phyloP scores from a whole-genome alignment of 2,113 vertebrate species.

The Salvelinus fontinalis region DNA sequence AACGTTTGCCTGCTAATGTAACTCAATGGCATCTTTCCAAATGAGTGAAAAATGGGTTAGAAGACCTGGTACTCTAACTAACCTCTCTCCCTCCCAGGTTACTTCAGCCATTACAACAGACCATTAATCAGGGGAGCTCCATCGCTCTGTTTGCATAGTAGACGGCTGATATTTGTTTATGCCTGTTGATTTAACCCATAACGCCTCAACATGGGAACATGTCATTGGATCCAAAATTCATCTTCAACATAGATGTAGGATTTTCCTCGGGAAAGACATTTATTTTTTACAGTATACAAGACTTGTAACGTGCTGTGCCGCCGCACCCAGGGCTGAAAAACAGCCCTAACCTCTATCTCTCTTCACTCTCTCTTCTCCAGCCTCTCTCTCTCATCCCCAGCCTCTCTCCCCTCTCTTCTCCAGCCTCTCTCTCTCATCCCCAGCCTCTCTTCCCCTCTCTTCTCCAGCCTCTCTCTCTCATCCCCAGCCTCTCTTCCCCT shows the following conservation, averaged over 20 bases:
- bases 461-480: no score
- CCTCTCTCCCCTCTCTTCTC: no score
- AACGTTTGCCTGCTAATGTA: conserved; percentile 30
- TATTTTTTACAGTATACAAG: neutral
- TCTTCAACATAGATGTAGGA: conserved; percentile 35
- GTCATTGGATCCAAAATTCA: conserved; percentile 53
- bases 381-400: no score
- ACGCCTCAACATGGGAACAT: conserved; percentile 57
- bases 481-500: no score
- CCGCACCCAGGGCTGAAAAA: conserved; percentile 38
- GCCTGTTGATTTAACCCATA: conserved; percentile 67
- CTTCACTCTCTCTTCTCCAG: no score
- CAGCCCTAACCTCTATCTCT: conserved; percentile 36
- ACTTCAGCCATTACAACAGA: conserved; percentile 56
- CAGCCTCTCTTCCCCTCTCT: no score
- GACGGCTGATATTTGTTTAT: conserved; percentile 54
- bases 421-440: no score
- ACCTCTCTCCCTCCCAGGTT: conserved; percentile 26
- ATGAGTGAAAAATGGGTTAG: conserved; percentile 66
- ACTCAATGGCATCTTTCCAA: conserved; percentile 39
- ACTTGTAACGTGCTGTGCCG: neutral
- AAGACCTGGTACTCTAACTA: neutral
- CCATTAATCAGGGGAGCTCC: conserved; percentile 69
- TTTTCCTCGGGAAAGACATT: conserved; percentile 14
- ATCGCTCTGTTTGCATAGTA: conserved; percentile 61